Conservation (phyloP, 2,888 invertebrate genomes). For the Melinopterus prodromus region DNA sequence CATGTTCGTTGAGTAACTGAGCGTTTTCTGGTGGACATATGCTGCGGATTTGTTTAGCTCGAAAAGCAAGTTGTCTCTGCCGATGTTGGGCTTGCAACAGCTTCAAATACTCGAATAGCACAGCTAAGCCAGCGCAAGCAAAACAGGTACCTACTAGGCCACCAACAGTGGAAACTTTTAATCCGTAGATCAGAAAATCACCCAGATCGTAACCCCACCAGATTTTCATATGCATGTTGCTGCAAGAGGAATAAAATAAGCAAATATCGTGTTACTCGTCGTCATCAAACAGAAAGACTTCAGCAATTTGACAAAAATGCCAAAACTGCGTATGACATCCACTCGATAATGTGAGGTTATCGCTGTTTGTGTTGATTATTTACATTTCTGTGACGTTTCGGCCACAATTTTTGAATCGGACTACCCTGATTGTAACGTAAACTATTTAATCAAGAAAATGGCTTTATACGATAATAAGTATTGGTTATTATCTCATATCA, state of each 20-base stretch:
- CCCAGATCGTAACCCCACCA: slow-evolving; percentile 72
- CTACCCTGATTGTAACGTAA: background rate
- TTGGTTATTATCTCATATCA: slow-evolving; percentile 91
- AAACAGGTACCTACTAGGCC: slow-evolving; percentile 69
- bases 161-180: slow-evolving; percentile 63
- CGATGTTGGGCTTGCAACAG: slow-evolving; percentile 61
- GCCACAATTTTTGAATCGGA: no score
- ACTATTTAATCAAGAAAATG: slow-evolving; percentile 64
- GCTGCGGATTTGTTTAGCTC: slow-evolving; percentile 54
- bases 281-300: background rate
- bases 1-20: slow-evolving; percentile 55
- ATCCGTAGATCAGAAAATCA: slow-evolving; percentile 71
- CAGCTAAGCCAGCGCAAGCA: slow-evolving; percentile 66
- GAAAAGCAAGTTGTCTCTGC: slow-evolving; percentile 55
- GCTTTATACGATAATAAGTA: slow-evolving; percentile 94
- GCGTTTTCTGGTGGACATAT: slow-evolving; percentile 60
- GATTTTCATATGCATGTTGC: slow-evolving; percentile 70
- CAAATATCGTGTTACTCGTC: background rate
- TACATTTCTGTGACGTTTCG: background rate
- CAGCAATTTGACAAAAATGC: slow-evolving; percentile 23
- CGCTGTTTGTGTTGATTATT: background rate
- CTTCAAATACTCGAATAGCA: slow-evolving; percentile 69
- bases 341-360: background rate
- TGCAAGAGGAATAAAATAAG: slow-evolving; percentile 12
- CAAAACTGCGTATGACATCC: background rate